Percentiles rank a stretch among this genome's conserved stretches.
Evolutionary conservation across 1,140 invertebrate species (phyloP).

Genomic region (Oscheius sp.): DNA sequence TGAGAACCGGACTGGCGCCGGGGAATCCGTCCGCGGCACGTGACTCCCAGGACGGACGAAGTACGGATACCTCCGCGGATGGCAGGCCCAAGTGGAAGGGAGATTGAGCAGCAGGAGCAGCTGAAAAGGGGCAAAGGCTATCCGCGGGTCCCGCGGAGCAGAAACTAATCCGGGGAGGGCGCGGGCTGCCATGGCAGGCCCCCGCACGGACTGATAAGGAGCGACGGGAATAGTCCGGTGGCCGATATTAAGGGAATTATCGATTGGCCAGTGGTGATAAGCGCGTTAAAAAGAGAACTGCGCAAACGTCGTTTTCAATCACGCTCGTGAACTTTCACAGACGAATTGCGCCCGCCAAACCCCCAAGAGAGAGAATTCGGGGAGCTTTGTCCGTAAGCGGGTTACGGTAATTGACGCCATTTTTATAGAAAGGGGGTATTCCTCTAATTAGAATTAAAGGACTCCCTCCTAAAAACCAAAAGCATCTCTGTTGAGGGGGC

Average conservation of each 20-base stretch:
- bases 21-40: too few relatives aligned
- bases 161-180: conserved; percentile 1
- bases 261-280: background rate
- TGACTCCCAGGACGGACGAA: too few relatives aligned
- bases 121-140: background rate
- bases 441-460: too few relatives aligned
- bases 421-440: too few relatives aligned
- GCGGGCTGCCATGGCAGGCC: background rate
- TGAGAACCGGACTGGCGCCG: too few relatives aligned
- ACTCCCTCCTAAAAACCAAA: too few relatives aligned
- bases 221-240: background rate
- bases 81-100: background rate
- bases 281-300: conserved; percentile 1
- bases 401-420: too few relatives aligned
- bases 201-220: conserved; percentile 4
- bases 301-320: too few relatives aligned
- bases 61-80: too few relatives aligned
- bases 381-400: too few relatives aligned
- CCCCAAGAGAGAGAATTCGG: too few relatives aligned
- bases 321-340: background rate
- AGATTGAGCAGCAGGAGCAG: background rate
- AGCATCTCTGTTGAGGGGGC: too few relatives aligned
- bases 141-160: background rate
- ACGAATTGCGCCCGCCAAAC: background rate
- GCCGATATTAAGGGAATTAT: background rate